A percentile compares a stretch with the other conserved stretches of the same genome.
Conservation (phyloP, 2,888 invertebrate species). For the Sphaerophoria taeniata region DNA sequence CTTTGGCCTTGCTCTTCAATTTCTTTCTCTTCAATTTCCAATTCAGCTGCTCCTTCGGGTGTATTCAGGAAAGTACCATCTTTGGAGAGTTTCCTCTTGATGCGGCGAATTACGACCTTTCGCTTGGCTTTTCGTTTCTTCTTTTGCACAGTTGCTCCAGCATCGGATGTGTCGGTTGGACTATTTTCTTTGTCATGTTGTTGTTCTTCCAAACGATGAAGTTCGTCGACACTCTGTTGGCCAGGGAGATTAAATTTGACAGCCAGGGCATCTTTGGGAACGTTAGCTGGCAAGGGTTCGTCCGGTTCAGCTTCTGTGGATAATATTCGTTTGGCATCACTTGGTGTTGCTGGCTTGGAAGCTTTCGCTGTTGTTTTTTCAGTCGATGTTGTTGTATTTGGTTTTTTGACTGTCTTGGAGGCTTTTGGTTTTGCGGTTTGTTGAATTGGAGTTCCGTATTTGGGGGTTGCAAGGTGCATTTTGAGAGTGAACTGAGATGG, state of each 20-base stretch:
- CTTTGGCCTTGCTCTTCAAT: constrained; percentile 75
- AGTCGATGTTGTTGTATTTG: neutral
- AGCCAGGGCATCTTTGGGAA: constrained; percentile 32
- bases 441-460: constrained; percentile 1
- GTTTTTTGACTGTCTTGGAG: neutral
- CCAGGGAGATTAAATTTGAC: constrained; percentile 34
- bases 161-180: neutral
- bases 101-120: constrained; percentile 81
- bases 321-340: neutral
- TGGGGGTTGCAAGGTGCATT: neutral
- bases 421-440: neutral
- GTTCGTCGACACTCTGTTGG: constrained; percentile 52
- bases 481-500: neutral
- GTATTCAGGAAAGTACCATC: constrained; percentile 79
- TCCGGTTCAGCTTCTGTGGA: neutral
- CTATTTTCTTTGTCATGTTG: constrained; percentile 1
- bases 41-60: constrained; percentile 76
- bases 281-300: neutral
- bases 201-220: constrained; percentile 19
- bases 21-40: constrained; percentile 81
- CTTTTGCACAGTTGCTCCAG: constrained; percentile 68
- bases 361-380: neutral
- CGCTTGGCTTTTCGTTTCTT: constrained; percentile 80
- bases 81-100: constrained; percentile 80
- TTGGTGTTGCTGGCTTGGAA: neutral